Evolutionary conservation across 2,888 invertebrate species (phyloP), one percentile per base, ranked within the genome.

Genomic region (Tenthredo livida): DNA sequence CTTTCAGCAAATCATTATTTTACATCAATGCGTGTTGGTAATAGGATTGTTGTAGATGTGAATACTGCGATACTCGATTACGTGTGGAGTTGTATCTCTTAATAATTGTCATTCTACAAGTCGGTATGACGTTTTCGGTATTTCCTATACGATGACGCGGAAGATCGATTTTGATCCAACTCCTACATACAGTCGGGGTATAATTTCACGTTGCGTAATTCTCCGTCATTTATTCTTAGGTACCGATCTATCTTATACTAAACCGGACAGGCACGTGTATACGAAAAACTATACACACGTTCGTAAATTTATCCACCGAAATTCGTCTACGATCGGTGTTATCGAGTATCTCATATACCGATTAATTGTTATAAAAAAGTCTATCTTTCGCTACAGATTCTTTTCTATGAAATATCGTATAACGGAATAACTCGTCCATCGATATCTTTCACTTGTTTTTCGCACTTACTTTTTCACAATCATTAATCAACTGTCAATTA

Each of bases 191-290:
- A 43, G 21, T n/a, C 33, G 21, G n/a, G 21, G n/a, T 73, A 21
- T 73, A 40, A 73, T 73, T 25, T 73, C 43, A 25, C 72, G 43
- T 73, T 73, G 72, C 43, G 72, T 73, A 43, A 73, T 73, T 43
- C 70, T 17, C 40, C 1, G 40, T 72, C 29, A 72, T 73, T 73
- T 21, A 10, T 25, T n/a, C 37, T 10, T 10, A 9, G n/a, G 7
- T 70, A 70, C 21, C 43, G n/a, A 25, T 21, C 54, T 37, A 21
- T n/a, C 25, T 17, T 73, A 21, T 12, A 25, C 40, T 2, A 6
- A 40, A 17, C 12, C 40, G 21, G 4, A 72, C 6, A 37, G 37
- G 15, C 43, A 40, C 43, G 43, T 67, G 67, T 25, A 17, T 25
- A 67, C 1, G 10, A 25, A 61, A 61, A 21, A 58, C 9, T 21